Evolutionary conservation across 2,888 invertebrate genomes (phyloP).

Genomic region (Serrognathus titanus): DNA sequence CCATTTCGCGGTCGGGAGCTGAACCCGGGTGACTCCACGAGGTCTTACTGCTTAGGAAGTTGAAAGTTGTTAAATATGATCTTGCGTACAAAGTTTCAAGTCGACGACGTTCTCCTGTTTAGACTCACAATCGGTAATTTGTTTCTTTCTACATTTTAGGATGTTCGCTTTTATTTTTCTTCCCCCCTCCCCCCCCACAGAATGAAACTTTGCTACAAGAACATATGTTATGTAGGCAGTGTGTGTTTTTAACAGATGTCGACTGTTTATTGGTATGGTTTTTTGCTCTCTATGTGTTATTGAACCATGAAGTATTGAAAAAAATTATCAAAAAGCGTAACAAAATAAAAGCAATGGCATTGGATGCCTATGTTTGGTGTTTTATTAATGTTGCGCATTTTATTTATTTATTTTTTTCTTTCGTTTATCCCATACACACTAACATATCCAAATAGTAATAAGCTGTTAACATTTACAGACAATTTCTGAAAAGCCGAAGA

Average conservation of each 20-base stretch:
- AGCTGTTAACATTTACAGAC: too few species aligned
- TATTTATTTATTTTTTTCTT: background rate
- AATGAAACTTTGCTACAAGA: slow-evolving; percentile 4
- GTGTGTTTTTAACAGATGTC: slow-evolving; percentile 26
- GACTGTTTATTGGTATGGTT: slow-evolving; percentile 27
- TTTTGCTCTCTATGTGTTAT: slow-evolving; percentile 35
- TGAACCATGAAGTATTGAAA: slow-evolving; percentile 32
- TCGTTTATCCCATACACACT: background rate
- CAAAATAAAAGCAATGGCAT: slow-evolving; percentile 25
- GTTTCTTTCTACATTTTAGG: background rate
- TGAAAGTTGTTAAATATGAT: slow-evolving; percentile 24
- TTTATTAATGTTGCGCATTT: slow-evolving; percentile 6
- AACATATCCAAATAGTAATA: too few species aligned
- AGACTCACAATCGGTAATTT: too few species aligned
- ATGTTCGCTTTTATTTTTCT: background rate
- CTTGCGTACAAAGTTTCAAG: slow-evolving; percentile 15
- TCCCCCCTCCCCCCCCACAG: background rate
- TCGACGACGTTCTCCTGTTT: background rate
- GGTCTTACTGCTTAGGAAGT: slow-evolving; percentile 25
- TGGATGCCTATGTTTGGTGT: slow-evolving; percentile 13
- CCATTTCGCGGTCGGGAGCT: slow-evolving; percentile 18
- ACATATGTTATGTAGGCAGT: slow-evolving; percentile 26
- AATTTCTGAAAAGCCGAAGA: too few species aligned
- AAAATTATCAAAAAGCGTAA: slow-evolving; percentile 29
- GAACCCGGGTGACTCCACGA: slow-evolving; percentile 23